Evolutionary conservation across 2,888 invertebrate species (phyloP).

Genomic region (Scaptomyza cyrtandrae): DNA sequence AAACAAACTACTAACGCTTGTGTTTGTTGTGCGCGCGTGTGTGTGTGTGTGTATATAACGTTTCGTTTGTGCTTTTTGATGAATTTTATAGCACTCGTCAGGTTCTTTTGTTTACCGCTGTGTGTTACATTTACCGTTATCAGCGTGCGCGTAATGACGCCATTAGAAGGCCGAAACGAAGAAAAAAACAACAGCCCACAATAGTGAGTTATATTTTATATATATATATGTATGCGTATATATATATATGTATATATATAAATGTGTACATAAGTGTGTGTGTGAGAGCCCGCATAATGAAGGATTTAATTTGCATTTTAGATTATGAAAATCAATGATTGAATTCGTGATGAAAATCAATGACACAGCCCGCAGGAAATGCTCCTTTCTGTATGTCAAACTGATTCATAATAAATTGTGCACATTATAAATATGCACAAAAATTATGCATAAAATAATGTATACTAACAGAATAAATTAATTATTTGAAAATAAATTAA

Average conservation of each 20-base stretch:
- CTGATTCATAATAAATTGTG: no score
- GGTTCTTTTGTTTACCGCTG: conserved; percentile 28
- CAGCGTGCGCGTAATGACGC: conserved; percentile 53
- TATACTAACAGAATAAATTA: no score
- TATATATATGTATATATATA: not conserved
- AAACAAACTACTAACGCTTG: not conserved
- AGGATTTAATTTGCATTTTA: conserved; percentile 55
- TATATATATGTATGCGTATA: not conserved
- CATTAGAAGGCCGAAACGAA: conserved; percentile 30
- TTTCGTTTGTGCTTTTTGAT: conserved; percentile 38
- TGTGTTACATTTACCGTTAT: conserved; percentile 46
- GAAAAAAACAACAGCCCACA: conserved; percentile 13
- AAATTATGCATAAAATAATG: no score
- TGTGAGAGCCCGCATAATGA: conserved; percentile 44
- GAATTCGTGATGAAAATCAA: conserved; percentile 43
- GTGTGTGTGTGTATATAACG: conserved; percentile 4
- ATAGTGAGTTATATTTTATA: conserved; percentile 3
- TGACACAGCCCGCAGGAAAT: conserved; percentile 30
- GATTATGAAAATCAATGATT: conserved; percentile 46
- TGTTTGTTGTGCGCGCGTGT: conserved; percentile 16
- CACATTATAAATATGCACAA: no score
- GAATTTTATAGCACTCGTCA: conserved; percentile 49
- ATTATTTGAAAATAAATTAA: no score
- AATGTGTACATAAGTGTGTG: not conserved
- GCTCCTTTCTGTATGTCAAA: not conserved